These are phyloP conservation scores for Epiblema foenella DNA, from an alignment of 2,888 invertebrate genomes.

Conservation along the genomic window DNA sequence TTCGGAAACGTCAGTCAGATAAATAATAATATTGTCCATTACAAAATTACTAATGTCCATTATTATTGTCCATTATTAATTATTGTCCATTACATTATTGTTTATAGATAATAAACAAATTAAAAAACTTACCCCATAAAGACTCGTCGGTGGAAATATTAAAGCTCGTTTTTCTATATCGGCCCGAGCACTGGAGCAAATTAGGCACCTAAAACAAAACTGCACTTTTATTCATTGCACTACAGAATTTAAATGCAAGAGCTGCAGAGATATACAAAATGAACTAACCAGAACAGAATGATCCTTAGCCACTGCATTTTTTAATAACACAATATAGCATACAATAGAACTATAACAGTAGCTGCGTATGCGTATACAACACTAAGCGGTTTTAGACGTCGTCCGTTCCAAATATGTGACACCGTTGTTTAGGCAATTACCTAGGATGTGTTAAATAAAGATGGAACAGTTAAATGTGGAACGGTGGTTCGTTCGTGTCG, in stretches of 20 bases:
- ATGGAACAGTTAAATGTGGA: slow-evolving; percentile 23
- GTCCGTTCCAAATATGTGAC: background rate
- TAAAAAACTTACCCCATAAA: slow-evolving; percentile 73
- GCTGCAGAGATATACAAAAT: background rate
- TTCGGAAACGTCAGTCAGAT: too few species aligned
- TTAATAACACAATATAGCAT: background rate
- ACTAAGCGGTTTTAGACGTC: slow-evolving; percentile 20
- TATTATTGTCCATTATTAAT: too few species aligned
- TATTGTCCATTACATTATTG: too few species aligned
- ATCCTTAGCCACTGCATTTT: slow-evolving; percentile 28
- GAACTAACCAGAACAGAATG: slow-evolving; percentile 55
- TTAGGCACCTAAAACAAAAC: slow-evolving; percentile 47
- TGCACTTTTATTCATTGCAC: slow-evolving; percentile 51
- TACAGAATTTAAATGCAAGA: slow-evolving; percentile 14
- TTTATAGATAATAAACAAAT: background rate
- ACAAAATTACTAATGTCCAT: too few species aligned
- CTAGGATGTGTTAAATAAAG: slow-evolving; percentile 25
- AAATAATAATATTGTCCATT: too few species aligned
- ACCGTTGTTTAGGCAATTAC: slow-evolving; percentile 31
- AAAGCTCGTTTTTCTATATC: slow-evolving; percentile 70
- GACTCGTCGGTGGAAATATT: slow-evolving; percentile 76
- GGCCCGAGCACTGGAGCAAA: slow-evolving; percentile 52
- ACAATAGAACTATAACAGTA: slow-evolving; percentile 12
- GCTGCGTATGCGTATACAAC: slow-evolving; percentile 3
- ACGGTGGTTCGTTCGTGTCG: background rate